phyloP scores from a whole-genome alignment of 23 tunicate species.

The Ascidia mentula region DNA sequence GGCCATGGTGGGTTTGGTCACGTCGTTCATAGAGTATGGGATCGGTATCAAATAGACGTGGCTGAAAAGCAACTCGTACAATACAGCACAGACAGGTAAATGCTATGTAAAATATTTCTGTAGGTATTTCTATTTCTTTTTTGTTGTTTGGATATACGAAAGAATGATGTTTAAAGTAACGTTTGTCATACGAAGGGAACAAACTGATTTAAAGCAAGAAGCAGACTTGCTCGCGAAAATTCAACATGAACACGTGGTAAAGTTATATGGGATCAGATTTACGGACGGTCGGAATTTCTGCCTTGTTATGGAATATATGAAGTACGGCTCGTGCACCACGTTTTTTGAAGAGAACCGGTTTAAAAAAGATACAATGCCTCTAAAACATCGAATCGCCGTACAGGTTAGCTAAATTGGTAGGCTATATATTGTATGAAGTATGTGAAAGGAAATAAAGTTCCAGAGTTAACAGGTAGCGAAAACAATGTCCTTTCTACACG shows the following conservation, averaged over 20 bases:
- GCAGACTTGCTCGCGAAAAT: slow-evolving; percentile 3
- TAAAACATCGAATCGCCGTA: slow-evolving; percentile 7
- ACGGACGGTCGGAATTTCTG: not conserved
- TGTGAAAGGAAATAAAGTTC: not conserved
- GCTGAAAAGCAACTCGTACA: slow-evolving; percentile 5
- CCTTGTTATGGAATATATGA: slow-evolving; percentile 7
- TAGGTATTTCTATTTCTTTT: too few relatives aligned
- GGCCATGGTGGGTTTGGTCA: slow-evolving; percentile 13
- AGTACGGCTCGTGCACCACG: slow-evolving; percentile 13
- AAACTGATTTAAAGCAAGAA: not conserved
- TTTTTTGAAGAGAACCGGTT: not conserved
- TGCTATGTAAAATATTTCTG: too few relatives aligned
- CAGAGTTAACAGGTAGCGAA: not conserved
- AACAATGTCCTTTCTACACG: slow-evolving; percentile 5
- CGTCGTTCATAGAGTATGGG: slow-evolving; percentile 1
- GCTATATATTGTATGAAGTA: not conserved
- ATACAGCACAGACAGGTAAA: not conserved
- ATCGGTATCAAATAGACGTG: not conserved
- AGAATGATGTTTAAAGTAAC: too few relatives aligned
- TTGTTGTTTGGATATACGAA: too few relatives aligned
- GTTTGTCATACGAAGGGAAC: not conserved
- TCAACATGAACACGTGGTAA: slow-evolving; percentile 10
- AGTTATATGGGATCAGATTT: not conserved
- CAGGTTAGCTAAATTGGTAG: not conserved
- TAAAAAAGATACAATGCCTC: not conserved